Evolutionary conservation across 2,113 vertebrate genomes (phyloP), one percentile per base, ranked within the genome.

Genomic region (Stomatorhinus ivindoensis): DNA sequence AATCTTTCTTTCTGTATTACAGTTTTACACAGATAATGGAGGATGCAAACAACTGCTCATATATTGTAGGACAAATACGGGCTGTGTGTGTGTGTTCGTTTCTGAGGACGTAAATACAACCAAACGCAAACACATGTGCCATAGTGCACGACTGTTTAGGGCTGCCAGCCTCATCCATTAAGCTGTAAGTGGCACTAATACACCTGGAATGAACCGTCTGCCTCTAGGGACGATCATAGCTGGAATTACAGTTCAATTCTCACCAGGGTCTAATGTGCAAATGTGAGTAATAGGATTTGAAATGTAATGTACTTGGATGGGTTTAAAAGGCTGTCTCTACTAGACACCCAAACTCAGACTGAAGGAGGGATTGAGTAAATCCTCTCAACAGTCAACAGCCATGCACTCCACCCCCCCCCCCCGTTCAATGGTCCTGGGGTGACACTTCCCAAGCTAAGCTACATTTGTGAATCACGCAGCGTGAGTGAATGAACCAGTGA

Each of bases 221-320:
- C 53, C n/a, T 7, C 50, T 13, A 65, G 82, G 50, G 53, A 85
- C 47, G 58, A 84, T 47, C 44, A 21, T 27, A 80, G 15, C 51
- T 51, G 21, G 46, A 85, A 61, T 65, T 65, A 46, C 82, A 89
- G 82, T 48, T 19, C 8, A 47, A 89, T 35, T 69, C 53, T 69
- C 84, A 86, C 55, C 46, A 0, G 53, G 24, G 15, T 50, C 87
- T 48, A 88, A 39, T 35, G 46, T 31, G 42, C 24, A 76, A 50
- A 88, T 88, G 46, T 50, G 15, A 46, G n/a, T 88, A 88, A 88
- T 80, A 51, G 46, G 88, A 88, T 88, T 88, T 88, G 88, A 88
- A 80, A 69, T 69, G 53, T 84, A 80, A 69, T 86, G 53, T 58
- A 85, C 88, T 85, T 89, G 48, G 46, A 84, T 24, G 82, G 39